Evolutionary conservation across 2,113 vertebrate genomes (phyloP), one percentile per base, ranked within the genome.

Genomic region (Varanus komodoensis): DNA sequence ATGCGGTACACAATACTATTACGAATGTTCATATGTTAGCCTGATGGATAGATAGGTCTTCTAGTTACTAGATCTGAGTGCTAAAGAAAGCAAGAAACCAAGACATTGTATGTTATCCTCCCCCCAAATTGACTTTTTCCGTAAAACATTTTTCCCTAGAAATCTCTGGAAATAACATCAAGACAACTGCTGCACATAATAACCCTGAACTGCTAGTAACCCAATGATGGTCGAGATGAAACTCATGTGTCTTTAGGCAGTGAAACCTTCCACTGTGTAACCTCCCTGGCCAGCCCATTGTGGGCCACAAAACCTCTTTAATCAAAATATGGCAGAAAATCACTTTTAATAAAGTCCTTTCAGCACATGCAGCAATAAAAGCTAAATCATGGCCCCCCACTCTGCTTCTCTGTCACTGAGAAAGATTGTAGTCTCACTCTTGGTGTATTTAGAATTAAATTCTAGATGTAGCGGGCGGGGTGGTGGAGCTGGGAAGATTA

Each of bases 271-370:
- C 87, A 3, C 57, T 1, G 0, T 77, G 29, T 81, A 90, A 89
- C 29, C n/a, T 6, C 81, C 44, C 82, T 1, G 7, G 74, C 54
- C 57, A 61, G 84, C 79, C 38, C 7, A 74, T 89, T 91, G 75
- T 85, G 4, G 90, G 29, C 81, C 78, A 74, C 50, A 91, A 64
- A 93, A 84, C 93, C 73, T 81, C 69, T 90, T 84, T 67, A 78
- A 78, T 91, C 84, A 91, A 88, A 91, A 87, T 82, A 38, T 92
- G 90, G 83, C 69, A 81, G 7, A 87, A 12, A 57, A 83, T 84
- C 73, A n/a, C 21, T 84, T 95, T 94, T 84, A 96, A 96, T 92
- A 87, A 91, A 85, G 48, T 84, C 52, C 82, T 90, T 69, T 25
- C 21, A 52, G 44, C 17, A 19, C 48, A n/a, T 23, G 52, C 44